Conservation (phyloP, 2,888 invertebrate genomes). For the Athrips mouffetella region DNA sequence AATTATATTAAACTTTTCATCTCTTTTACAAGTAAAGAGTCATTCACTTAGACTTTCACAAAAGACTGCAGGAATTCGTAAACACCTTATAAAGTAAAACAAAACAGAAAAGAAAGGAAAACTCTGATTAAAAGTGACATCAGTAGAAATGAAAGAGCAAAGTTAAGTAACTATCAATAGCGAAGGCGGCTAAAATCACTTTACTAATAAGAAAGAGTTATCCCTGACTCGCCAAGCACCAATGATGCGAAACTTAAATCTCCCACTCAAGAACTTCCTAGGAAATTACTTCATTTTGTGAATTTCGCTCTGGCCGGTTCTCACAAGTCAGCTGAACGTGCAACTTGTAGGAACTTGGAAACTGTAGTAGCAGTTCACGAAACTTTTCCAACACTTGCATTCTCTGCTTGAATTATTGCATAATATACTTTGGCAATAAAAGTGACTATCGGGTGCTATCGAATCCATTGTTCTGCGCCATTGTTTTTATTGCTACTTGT, state of each 20-base stretch:
- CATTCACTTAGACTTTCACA: too few species aligned
- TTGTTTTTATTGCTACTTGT: conserved; percentile 53
- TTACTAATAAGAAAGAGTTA: conserved; percentile 24
- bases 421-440: conserved; percentile 58
- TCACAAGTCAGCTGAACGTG: conserved; percentile 41
- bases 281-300: conserved; percentile 49
- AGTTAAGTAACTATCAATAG: not conserved
- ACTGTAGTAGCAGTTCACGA: conserved; percentile 38
- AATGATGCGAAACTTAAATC: conserved; percentile 41
- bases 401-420: conserved; percentile 58
- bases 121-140: too few species aligned
- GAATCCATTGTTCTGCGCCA: conserved; percentile 49
- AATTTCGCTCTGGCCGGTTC: conserved; percentile 36
- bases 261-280: conserved; percentile 28
- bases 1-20: too few species aligned
- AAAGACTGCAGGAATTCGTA: too few species aligned
- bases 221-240: conserved; percentile 31
- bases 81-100: too few species aligned
- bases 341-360: conserved; percentile 38
- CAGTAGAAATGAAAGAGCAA: not conserved
- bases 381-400: conserved; percentile 62
- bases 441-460: conserved; percentile 47
- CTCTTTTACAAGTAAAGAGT: too few species aligned
- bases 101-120: too few species aligned
- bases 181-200: conserved; percentile 7